Evolutionary conservation across 2,888 invertebrate species (phyloP).

Genomic region (Acronicta alni): DNA sequence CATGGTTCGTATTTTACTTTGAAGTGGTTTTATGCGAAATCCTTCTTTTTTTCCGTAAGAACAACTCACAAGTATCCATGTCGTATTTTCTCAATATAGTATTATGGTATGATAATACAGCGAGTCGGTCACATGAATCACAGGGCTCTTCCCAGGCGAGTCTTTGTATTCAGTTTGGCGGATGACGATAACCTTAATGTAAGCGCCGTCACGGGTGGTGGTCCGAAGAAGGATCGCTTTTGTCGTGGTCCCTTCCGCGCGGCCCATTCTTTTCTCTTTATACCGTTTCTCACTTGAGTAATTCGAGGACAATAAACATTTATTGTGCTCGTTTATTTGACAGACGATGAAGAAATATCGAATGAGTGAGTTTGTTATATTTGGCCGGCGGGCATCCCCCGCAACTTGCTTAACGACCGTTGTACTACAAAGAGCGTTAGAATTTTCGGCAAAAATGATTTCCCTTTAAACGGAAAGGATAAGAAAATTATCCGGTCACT

Average conservation of each 20-base stretch:
- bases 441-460: constrained; percentile 53
- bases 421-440: constrained; percentile 65
- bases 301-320: constrained; percentile 89
- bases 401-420: constrained; percentile 73
- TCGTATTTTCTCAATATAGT: constrained; percentile 75
- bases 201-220: constrained; percentile 88
- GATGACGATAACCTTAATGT: constrained; percentile 89
- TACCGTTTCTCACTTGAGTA: constrained; percentile 88
- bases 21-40: constrained; percentile 53
- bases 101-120: constrained; percentile 78
- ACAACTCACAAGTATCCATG: constrained; percentile 62
- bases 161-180: constrained; percentile 88
- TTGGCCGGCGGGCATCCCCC: constrained; percentile 63
- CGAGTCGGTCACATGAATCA: constrained; percentile 84
- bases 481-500: constrained; percentile 73
- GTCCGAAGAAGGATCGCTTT: constrained; percentile 87
- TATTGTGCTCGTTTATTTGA: constrained; percentile 87
- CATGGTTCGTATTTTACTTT: constrained; percentile 38
- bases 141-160: constrained; percentile 77
- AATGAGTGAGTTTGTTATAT: constrained; percentile 82
- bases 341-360: constrained; percentile 86
- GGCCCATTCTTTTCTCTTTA: constrained; percentile 86
- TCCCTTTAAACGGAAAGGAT: constrained; percentile 64
- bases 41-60: constrained; percentile 60
- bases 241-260: constrained; percentile 86